Conservation (phyloP, 2,888 invertebrate species). For the Stenchaetothrips biformis region DNA sequence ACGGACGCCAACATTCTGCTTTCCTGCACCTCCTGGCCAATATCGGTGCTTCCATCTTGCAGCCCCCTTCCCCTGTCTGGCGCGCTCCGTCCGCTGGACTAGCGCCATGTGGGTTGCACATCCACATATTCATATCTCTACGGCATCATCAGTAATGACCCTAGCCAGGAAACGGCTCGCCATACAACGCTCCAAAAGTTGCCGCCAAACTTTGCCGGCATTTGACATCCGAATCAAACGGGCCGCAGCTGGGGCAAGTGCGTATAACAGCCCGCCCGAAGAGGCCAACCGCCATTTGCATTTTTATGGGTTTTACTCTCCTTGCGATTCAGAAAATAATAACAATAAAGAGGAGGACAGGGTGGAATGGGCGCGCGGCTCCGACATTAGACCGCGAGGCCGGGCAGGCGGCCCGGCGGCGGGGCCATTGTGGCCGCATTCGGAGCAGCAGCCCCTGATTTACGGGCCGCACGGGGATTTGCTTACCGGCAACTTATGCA, state of each 20-base stretch:
- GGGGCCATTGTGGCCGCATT: no score
- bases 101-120: neutral
- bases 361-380: no score
- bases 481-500: no score
- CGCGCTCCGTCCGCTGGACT: neutral
- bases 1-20: no score
- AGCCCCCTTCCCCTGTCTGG: neutral
- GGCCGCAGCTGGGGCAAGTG: neutral
- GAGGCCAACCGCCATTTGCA: neutral
- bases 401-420: no score
- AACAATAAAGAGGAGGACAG: neutral
- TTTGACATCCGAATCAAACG: neutral
- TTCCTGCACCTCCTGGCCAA: no score
- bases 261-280: constrained; percentile 5
- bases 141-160: constrained; percentile 1
- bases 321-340: constrained; percentile 1
- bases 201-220: neutral
- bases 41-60: no score
- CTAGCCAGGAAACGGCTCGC: neutral
- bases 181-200: neutral
- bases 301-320: constrained; percentile 18
- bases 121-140: neutral
- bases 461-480: no score
- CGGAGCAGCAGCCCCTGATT: no score
- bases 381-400: no score